A percentile compares a stretch with the other conserved stretches of the same genome.
Conservation (phyloP, 2,888 invertebrate genomes). For the Cosmopolites sordidus region DNA sequence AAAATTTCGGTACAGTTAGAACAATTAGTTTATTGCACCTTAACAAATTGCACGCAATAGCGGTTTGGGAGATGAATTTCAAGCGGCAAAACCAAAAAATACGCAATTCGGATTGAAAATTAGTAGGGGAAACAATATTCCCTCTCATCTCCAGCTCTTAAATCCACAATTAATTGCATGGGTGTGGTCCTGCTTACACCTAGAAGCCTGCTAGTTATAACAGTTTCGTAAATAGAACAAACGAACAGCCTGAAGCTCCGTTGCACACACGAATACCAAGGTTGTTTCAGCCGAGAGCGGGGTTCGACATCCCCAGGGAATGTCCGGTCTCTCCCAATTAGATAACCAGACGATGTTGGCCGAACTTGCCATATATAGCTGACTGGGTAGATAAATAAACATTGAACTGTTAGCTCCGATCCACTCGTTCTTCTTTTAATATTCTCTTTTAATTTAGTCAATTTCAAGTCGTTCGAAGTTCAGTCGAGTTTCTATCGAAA, state of each 20-base stretch:
- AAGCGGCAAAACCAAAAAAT: too few relatives aligned
- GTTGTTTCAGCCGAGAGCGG: slow-evolving; percentile 6
- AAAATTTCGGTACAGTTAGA: background rate
- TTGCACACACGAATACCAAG: slow-evolving; percentile 14
- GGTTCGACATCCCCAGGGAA: slow-evolving; percentile 7
- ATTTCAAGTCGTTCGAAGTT: too few relatives aligned
- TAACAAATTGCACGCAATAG: background rate
- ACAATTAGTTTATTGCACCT: slow-evolving; percentile 1
- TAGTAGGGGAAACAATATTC: background rate
- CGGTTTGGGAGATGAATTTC: background rate
- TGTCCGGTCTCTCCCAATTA: slow-evolving; percentile 18
- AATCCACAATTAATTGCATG: background rate
- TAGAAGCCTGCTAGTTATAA: slow-evolving; percentile 1
- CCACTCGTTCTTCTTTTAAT: background rate
- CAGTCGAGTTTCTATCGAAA: too few relatives aligned
- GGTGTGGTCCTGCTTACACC: background rate
- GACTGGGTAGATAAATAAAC: slow-evolving; percentile 14
- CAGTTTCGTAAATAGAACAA: slow-evolving; percentile 7
- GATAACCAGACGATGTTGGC: slow-evolving; percentile 18
- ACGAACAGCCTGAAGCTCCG: slow-evolving; percentile 9
- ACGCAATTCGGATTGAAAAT: too few relatives aligned
- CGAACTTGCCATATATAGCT: slow-evolving; percentile 6
- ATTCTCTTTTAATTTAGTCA: too few relatives aligned
- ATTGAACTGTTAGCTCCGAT: slow-evolving; percentile 1
- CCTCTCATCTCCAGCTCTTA: background rate